Evolutionary conservation across 2,888 invertebrate genomes (phyloP).

Genomic region (Brenthis ino): DNA sequence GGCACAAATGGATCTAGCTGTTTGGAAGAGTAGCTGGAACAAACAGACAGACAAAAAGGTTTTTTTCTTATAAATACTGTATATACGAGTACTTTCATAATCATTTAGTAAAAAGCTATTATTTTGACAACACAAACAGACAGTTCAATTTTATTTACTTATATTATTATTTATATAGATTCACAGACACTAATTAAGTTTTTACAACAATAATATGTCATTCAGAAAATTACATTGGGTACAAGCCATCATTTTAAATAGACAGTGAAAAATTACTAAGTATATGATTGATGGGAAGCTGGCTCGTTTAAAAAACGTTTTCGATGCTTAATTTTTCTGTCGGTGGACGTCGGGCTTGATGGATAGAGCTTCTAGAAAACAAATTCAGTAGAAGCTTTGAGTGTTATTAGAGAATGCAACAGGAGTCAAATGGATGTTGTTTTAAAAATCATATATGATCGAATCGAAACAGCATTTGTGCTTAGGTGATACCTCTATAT

Average conservation of each 20-base stretch:
- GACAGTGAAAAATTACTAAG: slow-evolving; percentile 74
- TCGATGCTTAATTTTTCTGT: slow-evolving; percentile 73
- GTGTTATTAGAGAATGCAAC: slow-evolving; percentile 12
- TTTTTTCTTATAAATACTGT: too few species aligned
- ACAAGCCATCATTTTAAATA: slow-evolving; percentile 42
- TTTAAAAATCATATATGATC: background rate
- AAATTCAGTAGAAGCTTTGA: slow-evolving; percentile 27
- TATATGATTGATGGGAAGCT: slow-evolving; percentile 68
- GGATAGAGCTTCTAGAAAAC: slow-evolving; percentile 53
- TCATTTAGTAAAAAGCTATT: too few species aligned
- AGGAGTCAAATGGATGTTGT: slow-evolving; percentile 4
- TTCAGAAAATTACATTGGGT: slow-evolving; percentile 15
- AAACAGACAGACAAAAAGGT: too few species aligned
- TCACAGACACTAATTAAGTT: too few species aligned
- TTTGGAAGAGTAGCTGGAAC: too few species aligned
- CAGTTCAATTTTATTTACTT: too few species aligned
- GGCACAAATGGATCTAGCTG: too few species aligned
- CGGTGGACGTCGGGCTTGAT: slow-evolving; percentile 68
- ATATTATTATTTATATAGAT: too few species aligned
- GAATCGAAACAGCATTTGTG: too few species aligned
- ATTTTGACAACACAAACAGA: too few species aligned
- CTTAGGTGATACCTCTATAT: too few species aligned
- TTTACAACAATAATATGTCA: slow-evolving; percentile 11
- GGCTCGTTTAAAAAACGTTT: slow-evolving; percentile 72
- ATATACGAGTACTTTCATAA: too few species aligned